Percentiles rank a stretch among this genome's conserved stretches.
phyloP scores from a whole-genome alignment of 2,797 vertebrate species.

The Hydrocynus forskahlii region DNA sequence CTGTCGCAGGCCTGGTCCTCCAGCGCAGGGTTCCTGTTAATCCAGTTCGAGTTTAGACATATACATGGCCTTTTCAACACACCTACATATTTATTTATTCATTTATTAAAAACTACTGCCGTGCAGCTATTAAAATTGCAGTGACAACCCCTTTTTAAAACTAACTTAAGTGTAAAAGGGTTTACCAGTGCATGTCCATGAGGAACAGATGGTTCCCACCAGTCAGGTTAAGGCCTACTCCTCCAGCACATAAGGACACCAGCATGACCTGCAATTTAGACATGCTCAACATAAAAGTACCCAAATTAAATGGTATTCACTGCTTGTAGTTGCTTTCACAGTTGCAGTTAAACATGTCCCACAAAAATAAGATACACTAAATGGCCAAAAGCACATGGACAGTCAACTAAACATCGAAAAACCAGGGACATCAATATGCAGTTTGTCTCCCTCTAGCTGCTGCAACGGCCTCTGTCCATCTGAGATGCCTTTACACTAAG shows the following conservation, averaged over 20 bases:
- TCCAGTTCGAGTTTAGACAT: not conserved
- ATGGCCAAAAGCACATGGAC: not conserved
- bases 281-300: not conserved
- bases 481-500: too few relatives aligned
- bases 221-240: conserved; percentile 90
- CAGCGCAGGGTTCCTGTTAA: conserved; percentile 91
- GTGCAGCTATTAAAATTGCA: not conserved
- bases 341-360: not conserved
- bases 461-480: too few relatives aligned
- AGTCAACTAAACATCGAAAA: not conserved
- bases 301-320: not conserved
- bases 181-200: conserved; percentile 98
- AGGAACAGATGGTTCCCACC: conserved; percentile 98
- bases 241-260: conserved; percentile 93
- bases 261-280: conserved; percentile 85
- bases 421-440: not conserved
- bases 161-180: not conserved
- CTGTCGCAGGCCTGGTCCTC: conserved; percentile 97
- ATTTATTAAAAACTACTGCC: not conserved
- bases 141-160: not conserved
- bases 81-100: not conserved
- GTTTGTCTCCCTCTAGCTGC: too few relatives aligned
- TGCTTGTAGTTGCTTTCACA: not conserved
- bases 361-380: not conserved
- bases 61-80: not conserved